Percentiles rank a stretch among this genome's conserved stretches.
Evolutionary conservation across 2,888 invertebrate genomes (phyloP).

Genomic region (Drosophila paramelanica): DNA sequence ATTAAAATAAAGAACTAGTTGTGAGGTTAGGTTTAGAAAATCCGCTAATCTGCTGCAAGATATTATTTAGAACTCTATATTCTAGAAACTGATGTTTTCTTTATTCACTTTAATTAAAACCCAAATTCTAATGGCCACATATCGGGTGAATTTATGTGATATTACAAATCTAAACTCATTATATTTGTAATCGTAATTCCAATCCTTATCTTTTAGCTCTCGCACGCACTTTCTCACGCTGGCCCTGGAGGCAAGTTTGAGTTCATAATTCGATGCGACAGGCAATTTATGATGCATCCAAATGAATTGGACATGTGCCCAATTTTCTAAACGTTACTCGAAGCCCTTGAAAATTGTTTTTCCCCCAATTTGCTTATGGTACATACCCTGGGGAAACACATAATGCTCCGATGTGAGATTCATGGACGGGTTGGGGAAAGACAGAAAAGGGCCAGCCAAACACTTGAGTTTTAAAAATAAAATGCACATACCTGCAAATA

Average conservation of each 20-base stretch:
- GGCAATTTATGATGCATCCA: constrained; percentile 59
- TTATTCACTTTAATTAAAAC: too few species aligned
- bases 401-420: too few species aligned
- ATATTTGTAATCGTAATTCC: too few species aligned
- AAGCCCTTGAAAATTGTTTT: constrained; percentile 16
- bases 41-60: too few species aligned
- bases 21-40: too few species aligned
- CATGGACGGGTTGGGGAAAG: background rate
- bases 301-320: constrained; percentile 58
- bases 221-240: constrained; percentile 47
- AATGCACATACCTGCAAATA: constrained; percentile 57
- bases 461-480: constrained; percentile 38
- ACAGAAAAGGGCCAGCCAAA: constrained; percentile 6
- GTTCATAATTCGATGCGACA: constrained; percentile 60
- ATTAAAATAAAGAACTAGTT: too few species aligned
- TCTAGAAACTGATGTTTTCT: too few species aligned
- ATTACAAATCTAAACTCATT: too few species aligned
- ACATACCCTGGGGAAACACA: constrained; percentile 35
- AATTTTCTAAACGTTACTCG: constrained; percentile 50
- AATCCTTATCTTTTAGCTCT: too few species aligned
- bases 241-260: constrained; percentile 34
- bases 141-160: too few species aligned
- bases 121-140: too few species aligned
- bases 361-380: background rate
- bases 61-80: too few species aligned